Conservation (phyloP, 2,797 vertebrate species). For the Erpetoichthys calabaricus region DNA sequence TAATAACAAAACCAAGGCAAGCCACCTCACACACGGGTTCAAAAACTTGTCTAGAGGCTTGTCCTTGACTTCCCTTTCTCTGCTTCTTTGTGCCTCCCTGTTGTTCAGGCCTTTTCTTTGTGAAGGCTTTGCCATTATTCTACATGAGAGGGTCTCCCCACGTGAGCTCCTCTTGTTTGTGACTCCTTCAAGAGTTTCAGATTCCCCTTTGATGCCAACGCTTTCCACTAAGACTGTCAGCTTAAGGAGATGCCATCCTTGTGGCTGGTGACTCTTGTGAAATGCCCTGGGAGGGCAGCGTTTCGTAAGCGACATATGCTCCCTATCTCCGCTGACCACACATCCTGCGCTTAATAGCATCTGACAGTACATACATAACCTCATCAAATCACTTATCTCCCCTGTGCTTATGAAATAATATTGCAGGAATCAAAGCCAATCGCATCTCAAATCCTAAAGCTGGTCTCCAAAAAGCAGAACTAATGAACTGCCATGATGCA, state of each 20-base stretch:
- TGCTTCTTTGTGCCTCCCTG: too few species aligned
- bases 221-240: too few species aligned
- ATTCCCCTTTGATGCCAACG: too few species aligned
- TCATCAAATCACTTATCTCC: slow-evolving; percentile 44
- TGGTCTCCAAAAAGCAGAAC: slow-evolving; percentile 43
- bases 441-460: slow-evolving; percentile 38
- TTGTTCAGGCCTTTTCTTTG: too few species aligned
- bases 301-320: slow-evolving; percentile 27
- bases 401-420: slow-evolving; percentile 28
- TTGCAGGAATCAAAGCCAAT: slow-evolving; percentile 42
- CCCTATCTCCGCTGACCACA: slow-evolving; percentile 33
- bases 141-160: too few species aligned
- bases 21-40: too few species aligned
- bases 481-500: slow-evolving; percentile 42
- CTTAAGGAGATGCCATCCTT: slow-evolving; percentile 27
- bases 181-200: too few species aligned
- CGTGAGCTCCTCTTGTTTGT: too few species aligned
- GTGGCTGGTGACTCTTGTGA: slow-evolving; percentile 23
- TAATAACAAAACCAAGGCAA: too few species aligned
- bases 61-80: too few species aligned
- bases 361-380: slow-evolving; percentile 44
- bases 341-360: slow-evolving; percentile 32
- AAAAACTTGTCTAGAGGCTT: too few species aligned
- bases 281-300: slow-evolving; percentile 24
- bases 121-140: too few species aligned